phyloP scores from a whole-genome alignment of 2,113 vertebrate genomes.

The Upupa epops region DNA sequence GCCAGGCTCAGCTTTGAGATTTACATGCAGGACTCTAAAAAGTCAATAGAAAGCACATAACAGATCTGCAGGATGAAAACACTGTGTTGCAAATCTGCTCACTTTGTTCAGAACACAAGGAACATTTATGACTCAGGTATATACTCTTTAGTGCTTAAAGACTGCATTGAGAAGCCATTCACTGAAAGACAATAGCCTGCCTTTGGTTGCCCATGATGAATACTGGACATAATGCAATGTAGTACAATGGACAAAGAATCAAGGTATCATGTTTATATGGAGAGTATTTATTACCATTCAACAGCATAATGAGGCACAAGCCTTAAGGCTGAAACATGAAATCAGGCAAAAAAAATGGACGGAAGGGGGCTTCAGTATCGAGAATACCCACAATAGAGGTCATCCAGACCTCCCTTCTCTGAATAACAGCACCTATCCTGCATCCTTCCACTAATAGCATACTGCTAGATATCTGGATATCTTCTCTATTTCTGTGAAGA shows the following conservation, averaged over 20 bases:
- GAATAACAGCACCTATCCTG: slow-evolving; percentile 35
- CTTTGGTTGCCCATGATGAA: slow-evolving; percentile 69
- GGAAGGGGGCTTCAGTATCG: slow-evolving; percentile 30
- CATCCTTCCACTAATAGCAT: background rate
- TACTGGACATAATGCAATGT: slow-evolving; percentile 55
- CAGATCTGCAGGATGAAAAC: slow-evolving; percentile 69
- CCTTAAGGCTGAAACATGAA: slow-evolving; percentile 74
- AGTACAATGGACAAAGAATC: slow-evolving; percentile 68
- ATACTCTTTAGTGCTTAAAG: slow-evolving; percentile 69
- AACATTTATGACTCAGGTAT: slow-evolving; percentile 67
- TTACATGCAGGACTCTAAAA: slow-evolving; percentile 77
- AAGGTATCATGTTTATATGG: slow-evolving; percentile 65
- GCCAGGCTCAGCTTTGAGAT: slow-evolving; percentile 77
- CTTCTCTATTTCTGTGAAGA: slow-evolving; percentile 3
- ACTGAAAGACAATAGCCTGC: slow-evolving; percentile 64
- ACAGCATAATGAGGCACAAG: slow-evolving; percentile 65
- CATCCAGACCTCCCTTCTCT: background rate
- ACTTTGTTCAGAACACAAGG: slow-evolving; percentile 72
- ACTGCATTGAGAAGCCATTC: slow-evolving; percentile 61
- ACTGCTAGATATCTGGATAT: background rate
- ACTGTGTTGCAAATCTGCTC: slow-evolving; percentile 75
- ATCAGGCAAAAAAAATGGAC: slow-evolving; percentile 35
- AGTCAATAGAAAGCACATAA: slow-evolving; percentile 71
- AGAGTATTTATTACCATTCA: slow-evolving; percentile 52
- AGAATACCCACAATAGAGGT: slow-evolving; percentile 43